These are phyloP conservation scores for Tachysurus vachellii DNA, from an alignment of 2,113 vertebrate species.

Conservation along the genomic window DNA sequence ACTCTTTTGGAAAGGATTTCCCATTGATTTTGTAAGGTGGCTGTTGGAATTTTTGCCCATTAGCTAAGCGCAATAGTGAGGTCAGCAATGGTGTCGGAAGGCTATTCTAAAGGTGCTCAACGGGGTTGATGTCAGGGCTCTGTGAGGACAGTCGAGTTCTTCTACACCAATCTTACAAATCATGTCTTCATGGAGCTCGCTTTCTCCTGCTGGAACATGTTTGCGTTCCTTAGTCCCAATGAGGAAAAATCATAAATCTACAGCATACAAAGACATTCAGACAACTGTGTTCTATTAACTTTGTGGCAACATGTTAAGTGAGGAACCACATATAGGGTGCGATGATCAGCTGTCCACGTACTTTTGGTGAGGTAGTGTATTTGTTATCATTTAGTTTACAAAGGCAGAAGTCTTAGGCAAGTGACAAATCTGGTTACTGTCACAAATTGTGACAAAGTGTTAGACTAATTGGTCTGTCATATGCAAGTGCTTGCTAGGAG, in stretches of 20 bases:
- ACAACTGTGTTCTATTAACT: neutral
- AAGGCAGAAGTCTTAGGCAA: neutral
- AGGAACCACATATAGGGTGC: neutral
- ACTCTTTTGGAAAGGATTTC: neutral
- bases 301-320: neutral
- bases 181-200: neutral
- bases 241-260: neutral
- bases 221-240: neutral
- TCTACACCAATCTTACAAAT: neutral
- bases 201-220: neutral
- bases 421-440: neutral
- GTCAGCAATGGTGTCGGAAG: neutral
- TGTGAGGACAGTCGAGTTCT: neutral
- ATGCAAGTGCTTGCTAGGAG: slow-evolving; percentile 16
- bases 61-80: neutral
- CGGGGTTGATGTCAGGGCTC: neutral
- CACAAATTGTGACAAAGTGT: slow-evolving; percentile 1
- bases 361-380: neutral
- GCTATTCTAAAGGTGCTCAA: neutral
- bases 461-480: slow-evolving; percentile 26
- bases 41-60: neutral
- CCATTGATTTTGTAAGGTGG: neutral
- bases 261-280: neutral
- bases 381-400: neutral
- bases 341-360: neutral